Conservation (phyloP, 2,797 vertebrate genomes). For the Lithobates sylvaticus region DNA sequence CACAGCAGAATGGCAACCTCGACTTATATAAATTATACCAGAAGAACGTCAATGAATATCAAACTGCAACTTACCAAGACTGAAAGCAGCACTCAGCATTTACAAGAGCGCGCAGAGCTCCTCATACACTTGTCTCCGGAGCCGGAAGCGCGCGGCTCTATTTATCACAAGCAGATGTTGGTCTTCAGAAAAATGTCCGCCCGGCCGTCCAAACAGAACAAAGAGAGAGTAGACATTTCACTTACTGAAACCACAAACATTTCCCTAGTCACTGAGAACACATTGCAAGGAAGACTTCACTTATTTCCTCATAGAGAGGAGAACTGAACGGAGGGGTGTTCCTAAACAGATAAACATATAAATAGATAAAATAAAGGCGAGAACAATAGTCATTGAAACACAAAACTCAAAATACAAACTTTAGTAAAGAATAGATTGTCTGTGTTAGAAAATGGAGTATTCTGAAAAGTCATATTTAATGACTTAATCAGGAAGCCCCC, state of each 20-base stretch:
- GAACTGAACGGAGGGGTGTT: background rate
- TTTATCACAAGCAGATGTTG: background rate
- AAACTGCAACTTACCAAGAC: conserved; percentile 34
- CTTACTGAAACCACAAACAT: too few species aligned
- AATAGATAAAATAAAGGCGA: too few species aligned
- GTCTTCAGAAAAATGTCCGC: conserved; percentile 1
- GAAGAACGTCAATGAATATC: background rate
- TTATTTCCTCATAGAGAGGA: conserved; percentile 28
- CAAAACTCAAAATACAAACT: too few species aligned
- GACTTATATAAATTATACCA: background rate
- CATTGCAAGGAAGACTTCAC: too few species aligned
- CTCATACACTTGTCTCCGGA: background rate
- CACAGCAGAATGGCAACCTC: background rate
- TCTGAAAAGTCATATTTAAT: too few species aligned
- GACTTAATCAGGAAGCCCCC: too few species aligned
- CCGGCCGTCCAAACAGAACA: background rate
- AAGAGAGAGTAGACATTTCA: background rate
- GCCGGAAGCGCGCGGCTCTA: background rate
- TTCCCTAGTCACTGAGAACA: too few species aligned
- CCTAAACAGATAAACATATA: too few species aligned
- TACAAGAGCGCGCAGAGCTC: background rate
- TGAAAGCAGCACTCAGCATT: background rate
- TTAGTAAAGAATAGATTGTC: too few species aligned
- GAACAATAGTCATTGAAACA: too few species aligned
- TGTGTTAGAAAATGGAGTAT: too few species aligned